Conservation (phyloP, 2,888 invertebrate species). For the Drosophila mettleri region DNA sequence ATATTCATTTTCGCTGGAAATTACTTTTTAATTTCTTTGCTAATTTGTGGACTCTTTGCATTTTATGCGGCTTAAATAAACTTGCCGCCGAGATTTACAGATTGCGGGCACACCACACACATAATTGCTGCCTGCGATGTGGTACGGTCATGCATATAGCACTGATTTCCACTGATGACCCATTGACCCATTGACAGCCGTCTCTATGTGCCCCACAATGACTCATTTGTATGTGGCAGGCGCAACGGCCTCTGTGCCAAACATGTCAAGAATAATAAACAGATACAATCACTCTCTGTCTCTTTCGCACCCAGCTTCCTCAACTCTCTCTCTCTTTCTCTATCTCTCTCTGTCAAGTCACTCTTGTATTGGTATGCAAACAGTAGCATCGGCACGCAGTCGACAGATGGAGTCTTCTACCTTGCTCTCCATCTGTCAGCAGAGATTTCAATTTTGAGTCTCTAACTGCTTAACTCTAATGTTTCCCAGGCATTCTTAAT, state of each 20-base stretch:
- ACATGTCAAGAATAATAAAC: conserved; percentile 71
- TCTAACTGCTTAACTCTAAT: conserved; percentile 9
- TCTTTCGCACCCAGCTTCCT: neutral
- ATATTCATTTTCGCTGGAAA: conserved; percentile 44
- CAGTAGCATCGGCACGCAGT: conserved; percentile 37
- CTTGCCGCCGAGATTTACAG: conserved; percentile 2
- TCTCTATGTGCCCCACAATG: conserved; percentile 60
- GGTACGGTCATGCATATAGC: conserved; percentile 7
- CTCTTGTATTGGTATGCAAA: conserved; percentile 65
- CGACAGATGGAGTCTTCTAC: conserved; percentile 21
- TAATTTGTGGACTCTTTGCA: conserved; percentile 58
- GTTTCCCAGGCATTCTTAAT: conserved; percentile 6
- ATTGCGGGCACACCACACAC: neutral
- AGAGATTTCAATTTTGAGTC: conserved; percentile 55
- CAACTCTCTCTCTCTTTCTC: neutral
- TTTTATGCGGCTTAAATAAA: conserved; percentile 10
- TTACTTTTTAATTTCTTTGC: conserved; percentile 78
- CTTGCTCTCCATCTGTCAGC: conserved; percentile 35
- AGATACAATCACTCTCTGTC: conserved; percentile 30
- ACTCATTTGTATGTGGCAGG: conserved; percentile 77
- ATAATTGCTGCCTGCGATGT: conserved; percentile 6
- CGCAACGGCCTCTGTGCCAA: conserved; percentile 53
- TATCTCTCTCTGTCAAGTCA: conserved; percentile 20
- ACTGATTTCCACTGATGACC: conserved; percentile 55
- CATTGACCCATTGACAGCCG: conserved; percentile 68